A percentile compares a stretch with the other conserved stretches of the same genome.
Conservation (phyloP, 2,888 invertebrate species). For the Chrysina gloriosa region DNA sequence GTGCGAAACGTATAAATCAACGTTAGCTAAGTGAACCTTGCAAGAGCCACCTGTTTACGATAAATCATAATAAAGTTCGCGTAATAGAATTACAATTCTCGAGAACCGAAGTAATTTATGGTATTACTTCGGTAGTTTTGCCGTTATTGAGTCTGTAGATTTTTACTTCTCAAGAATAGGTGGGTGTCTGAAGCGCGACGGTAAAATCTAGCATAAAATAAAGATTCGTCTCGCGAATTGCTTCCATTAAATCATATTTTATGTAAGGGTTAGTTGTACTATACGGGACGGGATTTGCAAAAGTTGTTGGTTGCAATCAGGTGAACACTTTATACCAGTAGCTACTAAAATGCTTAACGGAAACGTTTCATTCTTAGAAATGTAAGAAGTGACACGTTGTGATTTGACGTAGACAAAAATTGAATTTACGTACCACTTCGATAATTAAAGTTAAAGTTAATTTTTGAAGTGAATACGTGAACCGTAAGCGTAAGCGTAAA, state of each 20-base stretch:
- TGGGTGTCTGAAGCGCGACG: background rate
- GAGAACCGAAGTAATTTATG: slow-evolving; percentile 22
- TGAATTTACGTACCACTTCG: too few species aligned
- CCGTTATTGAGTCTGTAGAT: background rate
- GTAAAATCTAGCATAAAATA: slow-evolving; percentile 14
- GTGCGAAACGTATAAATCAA: slow-evolving; percentile 35
- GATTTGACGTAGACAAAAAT: too few species aligned
- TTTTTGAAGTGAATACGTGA: too few species aligned
- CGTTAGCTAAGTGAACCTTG: slow-evolving; percentile 33
- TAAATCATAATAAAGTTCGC: slow-evolving; percentile 41
- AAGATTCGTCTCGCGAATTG: slow-evolving; percentile 15
- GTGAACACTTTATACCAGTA: background rate
- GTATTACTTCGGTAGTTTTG: slow-evolving; percentile 31
- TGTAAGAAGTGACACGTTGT: too few species aligned
- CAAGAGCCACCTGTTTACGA: slow-evolving; percentile 42
- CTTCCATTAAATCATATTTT: slow-evolving; percentile 10
- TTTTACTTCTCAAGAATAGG: background rate
- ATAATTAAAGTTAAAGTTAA: too few species aligned
- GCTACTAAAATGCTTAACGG: too few species aligned
- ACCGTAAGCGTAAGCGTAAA: too few species aligned
- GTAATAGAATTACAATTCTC: slow-evolving; percentile 40
- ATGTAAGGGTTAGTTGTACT: slow-evolving; percentile 7
- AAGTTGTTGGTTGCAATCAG: background rate
- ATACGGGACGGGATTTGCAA: background rate
- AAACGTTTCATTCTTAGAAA: too few species aligned